Conservation (phyloP, 2,888 invertebrate genomes). For the Iselma pallidipennis region DNA sequence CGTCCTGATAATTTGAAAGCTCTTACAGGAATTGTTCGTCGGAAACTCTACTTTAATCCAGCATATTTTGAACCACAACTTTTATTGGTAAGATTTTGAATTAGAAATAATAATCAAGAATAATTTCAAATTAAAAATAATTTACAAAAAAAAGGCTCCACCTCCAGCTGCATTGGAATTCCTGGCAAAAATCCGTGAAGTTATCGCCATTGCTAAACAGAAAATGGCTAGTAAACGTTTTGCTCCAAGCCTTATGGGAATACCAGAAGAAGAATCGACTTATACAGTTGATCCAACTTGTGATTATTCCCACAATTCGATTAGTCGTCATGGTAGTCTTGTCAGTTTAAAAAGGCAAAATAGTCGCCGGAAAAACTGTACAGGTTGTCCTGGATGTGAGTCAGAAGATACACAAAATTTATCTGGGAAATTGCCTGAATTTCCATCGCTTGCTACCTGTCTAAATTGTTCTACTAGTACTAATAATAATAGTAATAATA, state of each 20-base stretch:
- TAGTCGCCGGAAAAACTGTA: constrained; percentile 63
- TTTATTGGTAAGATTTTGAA: constrained; percentile 75
- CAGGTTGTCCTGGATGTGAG: constrained; percentile 72
- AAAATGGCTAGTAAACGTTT: constrained; percentile 84
- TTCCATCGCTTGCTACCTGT: constrained; percentile 54
- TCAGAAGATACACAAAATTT: constrained; percentile 47
- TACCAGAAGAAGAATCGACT: constrained; percentile 76
- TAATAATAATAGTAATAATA: no score
- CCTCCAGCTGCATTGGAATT: constrained; percentile 91
- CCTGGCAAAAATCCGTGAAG: constrained; percentile 85
- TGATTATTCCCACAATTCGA: constrained; percentile 49
- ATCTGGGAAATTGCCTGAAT: constrained; percentile 54
- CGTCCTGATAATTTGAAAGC: constrained; percentile 67
- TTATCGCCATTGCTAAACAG: constrained; percentile 85
- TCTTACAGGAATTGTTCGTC: constrained; percentile 70
- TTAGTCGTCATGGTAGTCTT: constrained; percentile 61
- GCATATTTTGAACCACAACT: constrained; percentile 90
- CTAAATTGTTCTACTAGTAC: constrained; percentile 60
- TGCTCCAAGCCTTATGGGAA: constrained; percentile 75
- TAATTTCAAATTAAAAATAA: constrained; percentile 11
- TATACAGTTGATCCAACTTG: constrained; percentile 58
- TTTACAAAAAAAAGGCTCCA: constrained; percentile 65
- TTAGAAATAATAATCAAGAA: no score
- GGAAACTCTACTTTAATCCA: constrained; percentile 86
- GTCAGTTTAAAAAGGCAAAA: constrained; percentile 67